Base-by-base conservation (phyloP, 2,113 vertebrate species). In the Toxotes jaculatrix region DNA sequence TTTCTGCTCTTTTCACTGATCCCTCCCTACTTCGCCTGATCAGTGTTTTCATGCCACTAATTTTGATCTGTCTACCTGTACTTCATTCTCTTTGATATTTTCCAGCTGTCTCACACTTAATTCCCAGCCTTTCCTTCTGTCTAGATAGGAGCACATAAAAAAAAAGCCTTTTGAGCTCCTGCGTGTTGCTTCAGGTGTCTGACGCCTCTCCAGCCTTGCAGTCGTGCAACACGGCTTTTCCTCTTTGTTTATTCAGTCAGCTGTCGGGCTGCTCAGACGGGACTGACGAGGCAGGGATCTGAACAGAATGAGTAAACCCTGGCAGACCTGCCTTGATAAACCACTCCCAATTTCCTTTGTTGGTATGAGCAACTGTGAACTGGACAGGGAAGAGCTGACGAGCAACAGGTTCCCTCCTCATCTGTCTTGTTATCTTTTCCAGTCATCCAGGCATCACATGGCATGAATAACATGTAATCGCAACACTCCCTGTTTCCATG, bases 291-390 rank as follows among this genome's bases (percentile, higher is more conserved):
- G 62, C 82, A 12, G 43, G 1, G 23, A 27, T 69, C 38, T 64
- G 59, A 60, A 31, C 45, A 53, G 36, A 79, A 43, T 87, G 61
- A 89, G 34, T 84, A 66, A 80, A 43, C 38, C 8, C 34, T 1
- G 60, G 11, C 51, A 36, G 61, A 88, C 68, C 62, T 74, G 19
- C 34, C n/a, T 0, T 0, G 27, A 59, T 23, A 53, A 82, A 74
- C 85, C 88, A 65, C 92, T 76, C 87, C 90, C 32, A 0, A 17
- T 40, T 45, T 43, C 65, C 23, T 84, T 89, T 88, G 87, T 89
- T n/a, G 34, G 31, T 1, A 4, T 42, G 40, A 55, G 42, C 38
- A 10, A 1, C 31, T 5, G 32, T 45, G 66, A 69, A 23, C 32
- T 42, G 38, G 64, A 64, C 59, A 43, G 55, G 63, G 59, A 64